Evolutionary conservation across 2,113 vertebrate genomes (phyloP), one percentile per base, ranked within the genome.

Genomic region (Odobenus rosmarus): DNA sequence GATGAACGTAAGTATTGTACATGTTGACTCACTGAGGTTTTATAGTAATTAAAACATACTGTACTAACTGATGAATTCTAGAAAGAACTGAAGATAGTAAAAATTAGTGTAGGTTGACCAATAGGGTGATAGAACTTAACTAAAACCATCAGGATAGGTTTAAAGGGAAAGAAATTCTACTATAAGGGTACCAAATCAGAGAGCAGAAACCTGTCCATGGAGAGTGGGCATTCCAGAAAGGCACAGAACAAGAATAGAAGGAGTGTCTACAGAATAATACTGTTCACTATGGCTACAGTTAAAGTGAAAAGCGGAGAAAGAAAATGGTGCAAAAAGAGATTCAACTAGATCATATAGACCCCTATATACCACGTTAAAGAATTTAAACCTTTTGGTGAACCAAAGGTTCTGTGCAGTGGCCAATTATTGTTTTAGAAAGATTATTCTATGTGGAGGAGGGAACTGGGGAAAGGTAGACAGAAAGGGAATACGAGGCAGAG

Each of bases 21-120:
- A 81, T 26, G 4, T 76, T 86, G 42, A 97, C 19, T 96, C 51
- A 87, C 4, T 69, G 53, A 85, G 42, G 46, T 82, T 79, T 95
- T 49, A 89, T 49, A 94, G 76, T 71, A 51, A 86, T 55, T 81
- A 92, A 96, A 92, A 95, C 46, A 85, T 3, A 84, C 42, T 67
- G 15, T 31, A 57, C 24, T 92, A 88, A 90, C 8, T 90, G 33
- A 95, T 24, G 46, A 16, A 80, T 15, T 88, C 59, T 92, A 80
- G 9, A 87, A 95, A 92, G n/a, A 61, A 90, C 2, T 21, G 3
- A 96, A 96, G 7, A 89, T 39, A 24, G 15, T 97, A 83, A 80
- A 95, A 71, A 71, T 64, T 36, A 88, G 31, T 53, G 46, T 31
- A 67, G 33, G 8, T 4, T 93, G 14, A 26, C 57, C 61, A 90